Conservation (phyloP, 2,888 invertebrate species). For the Latheticus oryzae region DNA sequence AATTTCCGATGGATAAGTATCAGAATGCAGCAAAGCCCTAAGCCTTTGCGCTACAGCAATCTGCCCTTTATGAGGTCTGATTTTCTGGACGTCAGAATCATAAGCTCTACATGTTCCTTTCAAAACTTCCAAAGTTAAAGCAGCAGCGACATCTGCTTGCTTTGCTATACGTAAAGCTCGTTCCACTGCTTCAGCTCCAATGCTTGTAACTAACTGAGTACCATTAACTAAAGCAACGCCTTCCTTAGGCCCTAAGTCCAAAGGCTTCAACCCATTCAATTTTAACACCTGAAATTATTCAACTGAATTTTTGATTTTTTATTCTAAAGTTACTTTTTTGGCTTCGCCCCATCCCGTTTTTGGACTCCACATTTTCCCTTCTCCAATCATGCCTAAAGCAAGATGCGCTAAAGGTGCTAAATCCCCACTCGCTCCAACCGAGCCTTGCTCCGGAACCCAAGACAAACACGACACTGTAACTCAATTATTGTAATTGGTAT, state of each 20-base stretch:
- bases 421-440: slow-evolving; percentile 77
- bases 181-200: slow-evolving; percentile 74
- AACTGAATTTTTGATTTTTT: slow-evolving; percentile 10
- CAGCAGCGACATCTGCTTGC: slow-evolving; percentile 75
- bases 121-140: slow-evolving; percentile 73
- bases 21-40: slow-evolving; percentile 72
- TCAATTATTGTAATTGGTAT: slow-evolving; percentile 15
- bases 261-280: slow-evolving; percentile 69
- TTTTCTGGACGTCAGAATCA: slow-evolving; percentile 72
- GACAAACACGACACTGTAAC: slow-evolving; percentile 71
- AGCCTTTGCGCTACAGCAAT: slow-evolving; percentile 70
- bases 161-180: slow-evolving; percentile 70
- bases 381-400: slow-evolving; percentile 74
- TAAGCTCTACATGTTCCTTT: slow-evolving; percentile 75
- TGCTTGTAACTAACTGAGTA: slow-evolving; percentile 74
- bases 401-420: slow-evolving; percentile 75
- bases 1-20: slow-evolving; percentile 73
- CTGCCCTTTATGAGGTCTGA: slow-evolving; percentile 74
- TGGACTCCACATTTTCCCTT: slow-evolving; percentile 76
- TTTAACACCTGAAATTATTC: slow-evolving; percentile 61
- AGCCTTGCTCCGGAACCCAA: slow-evolving; percentile 76
- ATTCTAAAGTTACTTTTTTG: slow-evolving; percentile 64
- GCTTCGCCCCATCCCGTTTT: slow-evolving; percentile 73
- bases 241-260: slow-evolving; percentile 72
- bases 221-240: slow-evolving; percentile 76